Evolutionary conservation across 1,140 invertebrate genomes (phyloP).

Genomic region (Thaumetopoea pityocampa): DNA sequence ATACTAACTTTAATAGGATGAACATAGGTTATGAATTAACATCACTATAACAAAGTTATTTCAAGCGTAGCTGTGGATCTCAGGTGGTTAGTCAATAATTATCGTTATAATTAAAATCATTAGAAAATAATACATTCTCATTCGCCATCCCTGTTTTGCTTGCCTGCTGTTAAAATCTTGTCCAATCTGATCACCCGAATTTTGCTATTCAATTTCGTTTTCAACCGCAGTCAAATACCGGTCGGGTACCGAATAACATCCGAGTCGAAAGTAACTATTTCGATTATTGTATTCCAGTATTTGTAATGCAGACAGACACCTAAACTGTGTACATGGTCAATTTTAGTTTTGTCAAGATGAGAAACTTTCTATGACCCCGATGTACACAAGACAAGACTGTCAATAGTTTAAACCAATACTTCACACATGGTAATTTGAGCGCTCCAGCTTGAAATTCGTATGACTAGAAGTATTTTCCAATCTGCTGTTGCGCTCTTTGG

Average conservation of each 20-base stretch:
- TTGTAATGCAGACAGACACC: conserved; percentile 52
- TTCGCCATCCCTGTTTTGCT: too few relatives aligned
- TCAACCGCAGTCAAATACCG: conserved; percentile 16
- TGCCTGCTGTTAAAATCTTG: conserved; percentile 12
- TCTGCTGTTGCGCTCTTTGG: conserved; percentile 10
- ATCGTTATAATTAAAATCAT: too few relatives aligned
- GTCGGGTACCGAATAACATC: conserved; percentile 20
- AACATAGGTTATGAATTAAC: too few relatives aligned
- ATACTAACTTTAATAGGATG: too few relatives aligned
- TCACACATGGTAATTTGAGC: conserved; percentile 40
- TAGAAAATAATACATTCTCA: too few relatives aligned
- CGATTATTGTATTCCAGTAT: conserved; percentile 24
- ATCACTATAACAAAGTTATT: too few relatives aligned
- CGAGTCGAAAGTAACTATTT: conserved; percentile 37
- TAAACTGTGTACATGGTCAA: conserved; percentile 42
- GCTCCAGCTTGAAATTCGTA: conserved; percentile 20
- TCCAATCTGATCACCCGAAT: conserved; percentile 1
- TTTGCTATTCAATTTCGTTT: conserved; percentile 21
- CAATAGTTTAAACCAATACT: conserved; percentile 39
- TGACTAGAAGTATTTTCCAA: conserved; percentile 21
- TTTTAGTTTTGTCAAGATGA: conserved; percentile 54
- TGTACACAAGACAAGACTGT: conserved; percentile 38
- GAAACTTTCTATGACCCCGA: conserved; percentile 55
- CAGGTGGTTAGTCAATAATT: too few relatives aligned
- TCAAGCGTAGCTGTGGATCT: too few relatives aligned